Percentiles rank a stretch among this genome's conserved stretches.
phyloP scores from a whole-genome alignment of 2,888 invertebrate species.

The Yponomeuta malinellus region DNA sequence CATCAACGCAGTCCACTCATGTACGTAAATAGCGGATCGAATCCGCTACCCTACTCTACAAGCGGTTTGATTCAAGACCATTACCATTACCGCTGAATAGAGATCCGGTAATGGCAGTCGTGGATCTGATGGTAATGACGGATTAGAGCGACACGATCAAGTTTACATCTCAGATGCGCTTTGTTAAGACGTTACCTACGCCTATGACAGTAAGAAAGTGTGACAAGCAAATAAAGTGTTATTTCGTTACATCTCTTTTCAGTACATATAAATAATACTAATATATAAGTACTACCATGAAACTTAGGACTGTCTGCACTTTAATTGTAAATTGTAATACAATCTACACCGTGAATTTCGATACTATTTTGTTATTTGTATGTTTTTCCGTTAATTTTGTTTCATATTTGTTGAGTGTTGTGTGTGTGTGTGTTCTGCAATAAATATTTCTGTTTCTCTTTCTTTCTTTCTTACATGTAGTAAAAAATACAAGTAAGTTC shows the following conservation, averaged over 20 bases:
- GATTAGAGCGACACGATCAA: conserved; percentile 4
- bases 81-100: conserved; percentile 1
- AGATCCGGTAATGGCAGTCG: conserved; percentile 4
- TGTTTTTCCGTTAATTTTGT: too few relatives aligned
- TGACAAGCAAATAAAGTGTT: neutral
- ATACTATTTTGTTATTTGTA: too few relatives aligned
- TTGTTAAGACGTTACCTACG: neutral
- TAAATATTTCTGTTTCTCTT: too few relatives aligned
- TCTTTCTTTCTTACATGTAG: too few relatives aligned
- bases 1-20: neutral
- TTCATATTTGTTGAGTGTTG: too few relatives aligned
- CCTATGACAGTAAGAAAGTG: neutral
- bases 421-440: too few relatives aligned
- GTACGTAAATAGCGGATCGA: neutral
- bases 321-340: too few relatives aligned
- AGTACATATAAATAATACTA: too few relatives aligned
- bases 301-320: too few relatives aligned
- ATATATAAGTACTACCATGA: too few relatives aligned
- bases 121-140: neutral
- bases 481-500: neutral
- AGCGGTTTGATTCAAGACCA: conserved; percentile 48
- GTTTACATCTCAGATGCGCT: neutral
- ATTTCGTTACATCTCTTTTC: too few relatives aligned
- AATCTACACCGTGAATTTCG: too few relatives aligned
- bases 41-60: conserved; percentile 53